These are phyloP conservation scores for Psilanteris sp. DNA, from an alignment of 1,140 invertebrate genomes.

Conservation along the genomic window DNA sequence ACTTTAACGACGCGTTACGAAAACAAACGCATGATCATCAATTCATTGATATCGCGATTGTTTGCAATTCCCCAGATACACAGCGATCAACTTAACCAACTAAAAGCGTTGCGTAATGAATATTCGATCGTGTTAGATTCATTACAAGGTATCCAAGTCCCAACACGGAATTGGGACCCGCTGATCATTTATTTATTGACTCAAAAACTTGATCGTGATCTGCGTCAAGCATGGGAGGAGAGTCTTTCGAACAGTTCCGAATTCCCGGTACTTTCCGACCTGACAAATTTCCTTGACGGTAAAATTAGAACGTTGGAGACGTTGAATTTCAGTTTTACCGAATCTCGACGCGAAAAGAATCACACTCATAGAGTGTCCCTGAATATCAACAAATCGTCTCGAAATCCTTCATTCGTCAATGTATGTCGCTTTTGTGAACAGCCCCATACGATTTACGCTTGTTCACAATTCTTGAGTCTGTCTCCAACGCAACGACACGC, in stretches of 20 bases:
- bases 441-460: no score
- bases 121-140: background rate
- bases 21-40: slow-evolving; percentile 4
- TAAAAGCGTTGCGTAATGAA: background rate
- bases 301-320: background rate
- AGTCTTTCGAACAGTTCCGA: background rate
- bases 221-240: background rate
- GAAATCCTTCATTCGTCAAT: no score
- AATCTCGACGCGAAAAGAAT: no score
- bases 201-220: background rate
- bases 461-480: no score
- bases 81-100: background rate
- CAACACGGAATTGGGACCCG: background rate
- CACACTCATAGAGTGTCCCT: no score
- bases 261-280: background rate
- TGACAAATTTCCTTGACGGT: background rate
- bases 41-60: no score
- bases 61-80: no score
- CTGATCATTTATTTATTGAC: background rate
- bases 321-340: no score
- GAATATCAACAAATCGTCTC: no score
- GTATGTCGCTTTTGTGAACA: no score
- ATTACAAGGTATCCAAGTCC: background rate
- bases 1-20: background rate
- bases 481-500: no score